Base-by-base conservation (phyloP, 2,888 invertebrate genomes). In the Leptinotarsa rubiginosa region DNA sequence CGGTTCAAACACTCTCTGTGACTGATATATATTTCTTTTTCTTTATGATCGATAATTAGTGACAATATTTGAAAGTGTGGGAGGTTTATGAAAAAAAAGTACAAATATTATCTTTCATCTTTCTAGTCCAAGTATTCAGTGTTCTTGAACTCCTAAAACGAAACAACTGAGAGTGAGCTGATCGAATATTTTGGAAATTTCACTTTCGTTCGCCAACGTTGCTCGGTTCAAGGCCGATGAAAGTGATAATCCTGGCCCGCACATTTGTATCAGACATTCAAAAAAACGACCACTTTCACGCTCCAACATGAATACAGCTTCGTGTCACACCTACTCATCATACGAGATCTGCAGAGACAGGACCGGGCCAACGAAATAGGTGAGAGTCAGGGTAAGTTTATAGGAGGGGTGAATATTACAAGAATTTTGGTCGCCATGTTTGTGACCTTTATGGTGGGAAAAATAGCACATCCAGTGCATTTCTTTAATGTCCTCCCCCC, bases 211-310 rank as follows among this genome's bases (percentile, higher is more conserved):
- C 56, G 47, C n/a, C 65, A 54, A 52, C 47, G 47, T 41, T 65
- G 16, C 25, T 65, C 73, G 70, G 77, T 81, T 79, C 79, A 79
- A 77, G 81, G 78, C 75, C 78, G 75, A 80, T 76, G 81, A 81
- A 81, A 80, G 81, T 79, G 77, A 80, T 78, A 79, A 77, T 74
- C 70, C 72, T 41, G 74, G 64, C 68, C 64, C 54, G 31, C 47
- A 59, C 70, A 52, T 20, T 70, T 25, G 59, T 56, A 49, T 62
- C 50, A 62, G 50, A 70, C 49, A 18, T 20, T 64, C 59, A 31
- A 70, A 70, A 59, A 64, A 49, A 31, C 50, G 47, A 31, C 31
- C 31, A 70, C 70, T 70, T 70, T 70, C 70, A 62, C 70, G 70
- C 49, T 69, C 49, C 69, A 25, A 49, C 16, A 47, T 47, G 69